Percentiles rank a stretch among this genome's conserved stretches.
Evolutionary conservation across 2,797 vertebrate species (phyloP).

Genomic region (Masticophis lateralis): DNA sequence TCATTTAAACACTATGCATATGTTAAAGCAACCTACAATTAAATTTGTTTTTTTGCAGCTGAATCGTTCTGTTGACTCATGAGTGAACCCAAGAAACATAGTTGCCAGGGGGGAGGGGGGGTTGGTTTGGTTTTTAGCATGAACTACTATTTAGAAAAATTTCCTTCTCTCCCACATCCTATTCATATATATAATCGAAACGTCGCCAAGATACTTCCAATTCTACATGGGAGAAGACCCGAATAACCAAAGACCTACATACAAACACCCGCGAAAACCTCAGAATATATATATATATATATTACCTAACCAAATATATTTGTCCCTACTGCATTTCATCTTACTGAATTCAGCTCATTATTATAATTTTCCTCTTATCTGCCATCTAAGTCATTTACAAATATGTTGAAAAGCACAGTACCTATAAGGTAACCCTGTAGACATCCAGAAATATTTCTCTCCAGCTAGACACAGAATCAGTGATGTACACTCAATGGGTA

Average conservation of each 20-base stretch:
- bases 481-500: not conserved
- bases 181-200: not conserved
- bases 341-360: not conserved
- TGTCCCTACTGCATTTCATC: not conserved
- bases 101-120: not conserved
- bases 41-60: not conserved
- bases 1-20: not conserved
- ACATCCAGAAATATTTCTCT: not conserved
- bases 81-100: not conserved
- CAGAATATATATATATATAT: too few species aligned
- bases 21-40: not conserved
- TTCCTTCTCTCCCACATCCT: not conserved
- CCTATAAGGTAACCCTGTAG: not conserved
- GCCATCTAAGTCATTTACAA: not conserved
- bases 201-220: too few species aligned
- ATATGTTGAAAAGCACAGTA: not conserved
- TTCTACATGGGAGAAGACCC: too few species aligned
- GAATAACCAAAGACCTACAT: too few species aligned
- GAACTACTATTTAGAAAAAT: not conserved
- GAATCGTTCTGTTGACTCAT: not conserved
- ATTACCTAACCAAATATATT: not conserved
- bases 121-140: not conserved
- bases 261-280: too few species aligned
- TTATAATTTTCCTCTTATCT: not conserved
- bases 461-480: not conserved